phyloP scores from a whole-genome alignment of 2,797 vertebrate species.

The Rhinichthys osculus region DNA sequence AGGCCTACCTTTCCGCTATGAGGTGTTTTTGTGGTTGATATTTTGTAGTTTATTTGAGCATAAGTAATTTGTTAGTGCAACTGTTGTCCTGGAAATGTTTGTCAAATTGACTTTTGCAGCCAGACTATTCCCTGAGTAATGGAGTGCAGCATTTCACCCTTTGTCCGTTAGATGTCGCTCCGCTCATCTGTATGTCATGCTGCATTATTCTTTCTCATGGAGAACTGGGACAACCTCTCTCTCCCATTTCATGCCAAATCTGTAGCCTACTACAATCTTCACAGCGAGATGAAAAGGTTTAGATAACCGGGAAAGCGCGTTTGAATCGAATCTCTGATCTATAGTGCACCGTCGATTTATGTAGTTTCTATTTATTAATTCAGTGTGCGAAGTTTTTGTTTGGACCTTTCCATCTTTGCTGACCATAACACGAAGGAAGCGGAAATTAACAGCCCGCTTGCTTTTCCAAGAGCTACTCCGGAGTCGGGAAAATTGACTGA shows the following conservation, averaged over 20 bases:
- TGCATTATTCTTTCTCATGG: background rate
- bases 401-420: conserved; percentile 29
- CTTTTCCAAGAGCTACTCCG: background rate
- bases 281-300: background rate
- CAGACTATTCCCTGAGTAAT: background rate
- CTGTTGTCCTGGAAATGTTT: background rate
- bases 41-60: background rate
- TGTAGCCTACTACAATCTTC: background rate
- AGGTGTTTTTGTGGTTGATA: background rate
- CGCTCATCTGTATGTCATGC: conserved; percentile 2
- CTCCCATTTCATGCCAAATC: background rate
- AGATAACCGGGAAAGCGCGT: background rate
- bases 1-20: background rate
- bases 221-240: conserved; percentile 1
- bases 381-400: conserved; percentile 9
- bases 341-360: background rate
- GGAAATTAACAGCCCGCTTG: conserved; percentile 21
- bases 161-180: conserved; percentile 15
- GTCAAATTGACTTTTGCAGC: too few species aligned
- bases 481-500: background rate
- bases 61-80: background rate
- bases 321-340: background rate
- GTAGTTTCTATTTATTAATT: background rate
- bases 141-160: background rate
- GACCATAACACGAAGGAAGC: conserved; percentile 24